Base-by-base conservation (phyloP, 1,140 invertebrate species). In the Macrostomum lignano region DNA sequence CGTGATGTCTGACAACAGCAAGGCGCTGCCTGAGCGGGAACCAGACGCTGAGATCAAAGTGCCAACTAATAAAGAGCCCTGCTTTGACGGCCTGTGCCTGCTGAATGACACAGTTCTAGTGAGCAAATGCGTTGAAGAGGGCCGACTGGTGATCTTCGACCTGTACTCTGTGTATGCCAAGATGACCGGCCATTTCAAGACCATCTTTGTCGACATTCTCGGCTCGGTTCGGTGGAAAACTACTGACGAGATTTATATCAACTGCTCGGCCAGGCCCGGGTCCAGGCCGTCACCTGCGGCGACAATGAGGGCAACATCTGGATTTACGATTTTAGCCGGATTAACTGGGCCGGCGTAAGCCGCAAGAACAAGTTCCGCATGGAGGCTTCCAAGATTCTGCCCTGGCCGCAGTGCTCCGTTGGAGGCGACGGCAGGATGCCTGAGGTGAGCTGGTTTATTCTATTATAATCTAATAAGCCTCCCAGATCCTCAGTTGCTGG, bases 241-340 rank as follows among this genome's bases (percentile, higher is more conserved):
- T 30, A 52, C 54, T 3, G 51, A 54, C 34, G 56, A 61, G 17
- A 60, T 59, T 39, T 64, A 60, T 38, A 53, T 64, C 44, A 55
- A 54, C 36, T 15, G 15, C 9, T 15, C 9, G 15, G 48, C 60
- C 25, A 52, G 56, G 10, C 44, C 45, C 25, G 44, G 43, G 36
- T 38, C 38, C 41, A 47, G 59, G 61, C 44, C 44, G 36, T 31
- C 24, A 45, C 45, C 17, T 54, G 47, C 39, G 61, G 61, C 2
- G 59, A 61, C 43, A 56, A 61, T 38, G 44, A 50, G 34, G 61
- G 61, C 10, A 44, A 45, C 2, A 35, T 63, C 1, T 60, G 55
- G 48, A 36, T 63, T 28, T 63, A 63, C 35, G 42, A 59, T 38
- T 31, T 62, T 1, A 37, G 42, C 21, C 25, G n/a, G 28, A 37